These are phyloP conservation scores for Euphonia xanthogaster DNA, from an alignment of 2,797 vertebrate genomes.

Conservation along the genomic window DNA sequence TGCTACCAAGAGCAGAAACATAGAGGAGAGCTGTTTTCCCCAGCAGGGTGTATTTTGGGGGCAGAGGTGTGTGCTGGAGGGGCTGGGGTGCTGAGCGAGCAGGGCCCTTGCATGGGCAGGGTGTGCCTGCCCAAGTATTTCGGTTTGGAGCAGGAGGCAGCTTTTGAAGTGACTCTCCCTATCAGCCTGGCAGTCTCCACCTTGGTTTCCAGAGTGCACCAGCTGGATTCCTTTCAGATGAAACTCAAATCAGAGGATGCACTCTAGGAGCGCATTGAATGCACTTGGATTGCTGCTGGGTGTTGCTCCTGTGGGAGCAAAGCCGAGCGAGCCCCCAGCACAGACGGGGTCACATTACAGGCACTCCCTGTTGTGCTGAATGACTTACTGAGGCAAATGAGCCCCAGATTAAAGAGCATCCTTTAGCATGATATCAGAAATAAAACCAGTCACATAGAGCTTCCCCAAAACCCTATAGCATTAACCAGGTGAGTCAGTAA, in stretches of 20 bases:
- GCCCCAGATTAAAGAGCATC: neutral
- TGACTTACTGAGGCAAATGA: neutral
- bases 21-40: neutral
- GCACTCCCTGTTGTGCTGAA: neutral
- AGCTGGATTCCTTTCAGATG: slow-evolving; percentile 2
- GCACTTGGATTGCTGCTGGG: neutral
- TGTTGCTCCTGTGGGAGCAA: rapidly evolving
- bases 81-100: neutral
- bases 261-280: neutral
- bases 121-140: neutral
- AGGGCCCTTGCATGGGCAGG: neutral
- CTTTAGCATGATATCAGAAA: neutral
- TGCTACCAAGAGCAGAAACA: neutral
- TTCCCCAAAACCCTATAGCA: neutral
- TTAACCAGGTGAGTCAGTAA: neutral
- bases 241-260: neutral
- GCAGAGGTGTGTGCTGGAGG: rapidly evolving
- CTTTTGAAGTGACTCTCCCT: slow-evolving; percentile 11
- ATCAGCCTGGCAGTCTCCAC: neutral
- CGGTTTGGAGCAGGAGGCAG: neutral
- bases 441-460: neutral
- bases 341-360: rapidly evolving
- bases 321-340: neutral
- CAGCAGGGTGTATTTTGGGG: neutral
- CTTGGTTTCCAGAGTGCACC: neutral